Conservation (phyloP, 2,797 vertebrate species). For the Aviceda cuculoides region DNA sequence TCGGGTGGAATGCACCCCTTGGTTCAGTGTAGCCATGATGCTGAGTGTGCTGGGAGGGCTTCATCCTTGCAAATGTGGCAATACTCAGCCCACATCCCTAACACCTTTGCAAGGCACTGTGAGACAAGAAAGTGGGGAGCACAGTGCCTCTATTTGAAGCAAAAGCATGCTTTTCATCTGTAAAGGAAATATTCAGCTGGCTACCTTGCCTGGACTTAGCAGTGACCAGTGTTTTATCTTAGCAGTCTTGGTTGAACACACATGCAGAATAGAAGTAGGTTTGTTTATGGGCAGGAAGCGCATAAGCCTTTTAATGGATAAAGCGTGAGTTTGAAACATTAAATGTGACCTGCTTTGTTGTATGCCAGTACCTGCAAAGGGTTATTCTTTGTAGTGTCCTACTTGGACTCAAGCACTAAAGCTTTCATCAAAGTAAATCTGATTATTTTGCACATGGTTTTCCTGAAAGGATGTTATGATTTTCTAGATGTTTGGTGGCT, state of each 20-base stretch:
- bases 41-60: not conserved
- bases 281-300: constrained; percentile 34
- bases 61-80: not conserved
- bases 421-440: constrained; percentile 89
- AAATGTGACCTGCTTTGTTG: not conserved
- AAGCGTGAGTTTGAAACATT: not conserved
- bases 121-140: not conserved
- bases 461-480: constrained; percentile 99
- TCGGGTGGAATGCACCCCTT: not conserved
- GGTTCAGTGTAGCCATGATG: fast-evolving
- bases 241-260: not conserved
- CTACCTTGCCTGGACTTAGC: not conserved
- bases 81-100: not conserved
- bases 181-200: not conserved
- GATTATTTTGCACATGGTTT: constrained; percentile 96
- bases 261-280: not conserved
- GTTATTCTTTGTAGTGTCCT: constrained; percentile 65
- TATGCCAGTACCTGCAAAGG: constrained; percentile 65
- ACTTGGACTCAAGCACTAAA: constrained; percentile 71
- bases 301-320: not conserved
- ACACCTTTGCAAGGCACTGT: not conserved
- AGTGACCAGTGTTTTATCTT: not conserved
- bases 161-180: not conserved
- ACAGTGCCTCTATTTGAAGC: not conserved
- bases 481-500: constrained; percentile 90